A percentile compares a stretch with the other conserved stretches of the same genome.
Conservation (phyloP, 2,888 invertebrate genomes). For the Sinohyriopsis cumingii region DNA sequence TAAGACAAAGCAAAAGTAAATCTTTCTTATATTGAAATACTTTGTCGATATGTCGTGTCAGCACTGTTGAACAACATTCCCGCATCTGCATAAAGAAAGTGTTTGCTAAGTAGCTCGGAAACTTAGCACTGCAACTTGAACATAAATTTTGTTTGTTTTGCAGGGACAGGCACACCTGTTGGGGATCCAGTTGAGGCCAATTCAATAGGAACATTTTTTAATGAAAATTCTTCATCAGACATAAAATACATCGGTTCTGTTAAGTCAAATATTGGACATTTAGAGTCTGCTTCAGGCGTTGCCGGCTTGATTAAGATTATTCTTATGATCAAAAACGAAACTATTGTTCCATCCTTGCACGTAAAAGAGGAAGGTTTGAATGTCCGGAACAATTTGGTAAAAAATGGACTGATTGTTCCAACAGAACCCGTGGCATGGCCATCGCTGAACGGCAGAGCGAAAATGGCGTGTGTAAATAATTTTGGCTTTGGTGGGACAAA, state of each 20-base stretch:
- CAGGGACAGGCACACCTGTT: conserved; percentile 56
- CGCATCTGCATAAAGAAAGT: too few species aligned
- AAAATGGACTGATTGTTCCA: conserved; percentile 31
- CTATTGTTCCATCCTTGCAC: conserved; percentile 44
- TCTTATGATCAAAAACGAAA: conserved; percentile 44
- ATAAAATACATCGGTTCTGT: conserved; percentile 44
- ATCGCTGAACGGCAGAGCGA: background rate
- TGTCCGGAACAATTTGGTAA: conserved; percentile 30
- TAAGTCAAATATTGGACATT: conserved; percentile 54
- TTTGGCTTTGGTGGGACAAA: conserved; percentile 53
- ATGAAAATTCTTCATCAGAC: background rate
- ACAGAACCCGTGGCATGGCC: conserved; percentile 23
- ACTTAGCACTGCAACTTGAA: too few species aligned
- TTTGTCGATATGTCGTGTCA: too few species aligned
- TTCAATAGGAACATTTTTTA: conserved; percentile 44
- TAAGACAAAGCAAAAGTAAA: too few species aligned
- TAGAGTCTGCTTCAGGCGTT: conserved; percentile 48
- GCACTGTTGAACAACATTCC: too few species aligned
- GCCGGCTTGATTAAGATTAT: conserved; percentile 50
- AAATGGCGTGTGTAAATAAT: conserved; percentile 34
- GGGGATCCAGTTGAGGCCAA: conserved; percentile 56
- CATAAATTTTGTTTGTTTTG: conserved; percentile 5
- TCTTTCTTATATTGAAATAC: too few species aligned
- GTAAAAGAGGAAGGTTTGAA: conserved; percentile 31
- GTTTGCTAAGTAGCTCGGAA: too few species aligned